These are phyloP conservation scores for Mystacornis crossleyi DNA, from an alignment of 2,113 vertebrate genomes.

Conservation along the genomic window DNA sequence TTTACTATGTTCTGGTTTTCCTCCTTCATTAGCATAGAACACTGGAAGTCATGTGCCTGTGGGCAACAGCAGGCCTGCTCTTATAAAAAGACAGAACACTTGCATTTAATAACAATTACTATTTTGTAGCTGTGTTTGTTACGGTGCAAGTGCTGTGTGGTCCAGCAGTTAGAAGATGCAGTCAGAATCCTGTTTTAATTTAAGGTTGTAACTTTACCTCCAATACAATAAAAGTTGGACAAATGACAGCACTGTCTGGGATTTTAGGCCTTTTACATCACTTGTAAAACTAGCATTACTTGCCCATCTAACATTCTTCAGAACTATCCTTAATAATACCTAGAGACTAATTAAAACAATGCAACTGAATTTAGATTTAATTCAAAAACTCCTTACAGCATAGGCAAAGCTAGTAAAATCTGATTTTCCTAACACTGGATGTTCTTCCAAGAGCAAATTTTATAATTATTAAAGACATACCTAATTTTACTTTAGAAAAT, in stretches of 20 bases:
- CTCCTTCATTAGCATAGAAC: neutral
- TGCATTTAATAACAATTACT: neutral
- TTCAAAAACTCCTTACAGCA: neutral
- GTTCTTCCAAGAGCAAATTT: neutral
- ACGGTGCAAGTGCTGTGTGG: neutral
- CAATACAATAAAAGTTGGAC: neutral
- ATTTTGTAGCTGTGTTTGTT: neutral
- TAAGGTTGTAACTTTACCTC: neutral
- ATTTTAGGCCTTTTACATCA: neutral
- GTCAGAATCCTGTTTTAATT: neutral
- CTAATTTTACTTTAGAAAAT: neutral
- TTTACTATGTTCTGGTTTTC: neutral
- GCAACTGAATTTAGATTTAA: neutral
- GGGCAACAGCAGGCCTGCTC: neutral
- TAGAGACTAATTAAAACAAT: neutral
- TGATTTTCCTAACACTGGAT: neutral
- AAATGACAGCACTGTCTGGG: neutral
- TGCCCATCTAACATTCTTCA: neutral
- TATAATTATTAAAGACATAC: neutral
- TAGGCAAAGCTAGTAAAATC: neutral
- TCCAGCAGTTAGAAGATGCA: neutral
- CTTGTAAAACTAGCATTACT: neutral
- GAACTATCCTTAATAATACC: neutral
- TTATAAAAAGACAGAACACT: neutral
- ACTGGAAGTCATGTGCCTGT: neutral